phyloP scores from a whole-genome alignment of 2,888 invertebrate species.

The Mycalesis mineus region DNA sequence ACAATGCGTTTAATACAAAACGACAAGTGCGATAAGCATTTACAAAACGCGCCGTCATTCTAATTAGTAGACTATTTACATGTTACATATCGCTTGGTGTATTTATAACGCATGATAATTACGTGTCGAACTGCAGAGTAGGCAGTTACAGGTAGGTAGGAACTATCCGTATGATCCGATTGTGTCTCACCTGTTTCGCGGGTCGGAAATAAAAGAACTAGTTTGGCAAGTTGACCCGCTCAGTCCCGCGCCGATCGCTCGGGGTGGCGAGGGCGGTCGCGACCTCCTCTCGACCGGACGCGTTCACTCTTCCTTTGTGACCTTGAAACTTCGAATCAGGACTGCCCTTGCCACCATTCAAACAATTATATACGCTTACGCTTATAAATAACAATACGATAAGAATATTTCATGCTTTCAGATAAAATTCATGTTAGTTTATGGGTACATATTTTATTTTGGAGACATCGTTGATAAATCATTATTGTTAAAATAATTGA shows the following conservation, averaged over 20 bases:
- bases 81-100: neutral
- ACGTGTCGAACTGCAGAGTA: neutral
- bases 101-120: too few species aligned
- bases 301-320: slow-evolving; percentile 52
- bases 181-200: slow-evolving; percentile 32
- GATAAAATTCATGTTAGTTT: too few species aligned
- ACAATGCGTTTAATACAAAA: slow-evolving; percentile 20
- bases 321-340: slow-evolving; percentile 58
- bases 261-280: slow-evolving; percentile 54
- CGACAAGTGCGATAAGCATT: slow-evolving; percentile 1
- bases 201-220: slow-evolving; percentile 52
- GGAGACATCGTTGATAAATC: too few species aligned
- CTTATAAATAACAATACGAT: neutral
- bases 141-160: slow-evolving; percentile 9
- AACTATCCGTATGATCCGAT: slow-evolving; percentile 23
- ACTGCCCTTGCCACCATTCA: slow-evolving; percentile 22
- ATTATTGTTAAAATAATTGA: too few species aligned
- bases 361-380: neutral
- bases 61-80: neutral
- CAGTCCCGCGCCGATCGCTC: slow-evolving; percentile 36
- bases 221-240: slow-evolving; percentile 50
- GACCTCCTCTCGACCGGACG: slow-evolving; percentile 67
- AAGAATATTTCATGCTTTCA: neutral
- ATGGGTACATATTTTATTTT: too few species aligned
- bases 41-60: slow-evolving; percentile 11